A percentile compares a stretch with the other conserved stretches of the same genome.
phyloP scores from a whole-genome alignment of 1,140 invertebrate species.

The Trichonephila clavipes region DNA sequence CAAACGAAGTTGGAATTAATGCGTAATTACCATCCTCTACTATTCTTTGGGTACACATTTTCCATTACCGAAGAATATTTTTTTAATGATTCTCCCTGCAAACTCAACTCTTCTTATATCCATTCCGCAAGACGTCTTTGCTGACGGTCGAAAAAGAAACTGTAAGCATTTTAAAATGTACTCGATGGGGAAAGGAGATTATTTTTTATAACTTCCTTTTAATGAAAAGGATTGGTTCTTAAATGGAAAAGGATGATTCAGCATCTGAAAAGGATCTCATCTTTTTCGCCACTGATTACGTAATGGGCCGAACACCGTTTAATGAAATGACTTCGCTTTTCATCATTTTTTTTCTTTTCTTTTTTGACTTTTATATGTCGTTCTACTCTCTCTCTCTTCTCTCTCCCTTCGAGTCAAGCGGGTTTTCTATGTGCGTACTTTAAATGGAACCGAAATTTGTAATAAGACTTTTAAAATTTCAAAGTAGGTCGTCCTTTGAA shows the following conservation, averaged over 20 bases:
- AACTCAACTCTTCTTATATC: not conserved
- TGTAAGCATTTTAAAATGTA: constrained; percentile 45
- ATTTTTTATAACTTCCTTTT: not conserved
- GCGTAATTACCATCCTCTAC: not conserved
- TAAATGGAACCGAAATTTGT: constrained; percentile 16
- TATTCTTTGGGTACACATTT: not conserved
- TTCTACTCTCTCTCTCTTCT: not conserved
- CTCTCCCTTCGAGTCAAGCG: not conserved
- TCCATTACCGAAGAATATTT: not conserved
- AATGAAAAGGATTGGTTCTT: constrained; percentile 58
- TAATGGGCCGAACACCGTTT: constrained; percentile 40
- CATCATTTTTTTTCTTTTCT: not conserved
- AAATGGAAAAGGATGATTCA: constrained; percentile 58
- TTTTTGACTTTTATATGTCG: not conserved
- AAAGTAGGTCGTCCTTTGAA: constrained; percentile 20
- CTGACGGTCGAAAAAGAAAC: constrained; percentile 20
- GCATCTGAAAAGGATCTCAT: constrained; percentile 44
- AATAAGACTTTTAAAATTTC: constrained; percentile 28
- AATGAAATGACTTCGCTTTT: constrained; percentile 40
- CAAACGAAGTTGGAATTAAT: not conserved
- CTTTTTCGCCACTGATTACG: constrained; percentile 28
- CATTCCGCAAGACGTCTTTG: not conserved
- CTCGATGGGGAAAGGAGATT: not conserved
- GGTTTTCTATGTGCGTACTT: not conserved
- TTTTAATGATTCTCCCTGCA: not conserved